These are phyloP conservation scores for Muscicapa striata DNA, from an alignment of 2,797 vertebrate species.

Conservation along the genomic window DNA sequence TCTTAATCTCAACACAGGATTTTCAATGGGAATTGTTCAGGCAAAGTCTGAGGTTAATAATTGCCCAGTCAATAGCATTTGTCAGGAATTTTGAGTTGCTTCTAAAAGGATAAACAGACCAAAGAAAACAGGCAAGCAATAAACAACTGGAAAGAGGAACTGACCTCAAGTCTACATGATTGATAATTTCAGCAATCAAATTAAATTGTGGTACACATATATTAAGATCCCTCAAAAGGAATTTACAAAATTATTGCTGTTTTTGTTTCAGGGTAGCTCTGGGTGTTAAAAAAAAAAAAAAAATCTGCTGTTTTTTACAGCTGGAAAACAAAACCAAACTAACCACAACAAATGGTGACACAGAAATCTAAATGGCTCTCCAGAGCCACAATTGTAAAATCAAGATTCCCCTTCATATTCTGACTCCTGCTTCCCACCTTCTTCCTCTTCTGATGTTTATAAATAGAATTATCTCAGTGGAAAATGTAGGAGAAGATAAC, in stretches of 20 bases:
- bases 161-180: neutral
- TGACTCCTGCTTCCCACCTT: neutral
- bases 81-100: neutral
- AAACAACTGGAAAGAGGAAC: neutral
- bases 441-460: neutral
- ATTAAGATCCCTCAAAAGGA: neutral
- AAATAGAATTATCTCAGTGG: conserved; percentile 1
- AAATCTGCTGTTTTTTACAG: neutral
- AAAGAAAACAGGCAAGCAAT: neutral
- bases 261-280: neutral
- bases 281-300: neutral
- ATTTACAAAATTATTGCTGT: neutral
- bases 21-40: neutral
- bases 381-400: neutral
- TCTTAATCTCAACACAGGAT: neutral
- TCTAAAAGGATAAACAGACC: neutral
- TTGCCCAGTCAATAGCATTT: neutral
- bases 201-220: neutral
- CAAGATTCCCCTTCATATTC: neutral
- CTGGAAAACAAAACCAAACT: neutral
- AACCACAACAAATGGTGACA: neutral
- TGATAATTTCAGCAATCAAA: neutral
- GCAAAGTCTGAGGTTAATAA: neutral
- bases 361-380: neutral
- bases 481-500: neutral